These are phyloP conservation scores for Chondrosia reniformis DNA, from an alignment of 37 sponge, comb jelly and placozoan species.

Conservation along the genomic window DNA sequence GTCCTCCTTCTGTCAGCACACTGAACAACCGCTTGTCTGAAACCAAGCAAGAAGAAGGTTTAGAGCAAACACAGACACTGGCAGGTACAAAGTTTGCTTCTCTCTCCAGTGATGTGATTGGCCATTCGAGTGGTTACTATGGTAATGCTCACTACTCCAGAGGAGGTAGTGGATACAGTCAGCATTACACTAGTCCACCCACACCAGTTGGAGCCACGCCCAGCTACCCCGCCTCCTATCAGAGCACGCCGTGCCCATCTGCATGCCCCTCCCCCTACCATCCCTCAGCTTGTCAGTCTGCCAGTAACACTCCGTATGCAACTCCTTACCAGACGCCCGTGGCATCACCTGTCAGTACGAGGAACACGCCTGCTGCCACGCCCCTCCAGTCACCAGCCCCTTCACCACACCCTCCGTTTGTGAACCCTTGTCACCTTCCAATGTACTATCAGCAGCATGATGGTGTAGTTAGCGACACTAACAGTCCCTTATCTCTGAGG, in stretches of 20 bases:
- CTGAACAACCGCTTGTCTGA: neutral
- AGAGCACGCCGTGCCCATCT: slow-evolving; percentile 22
- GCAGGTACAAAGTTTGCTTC: no score
- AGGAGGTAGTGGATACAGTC: neutral
- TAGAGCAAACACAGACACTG: neutral
- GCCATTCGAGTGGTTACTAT: neutral
- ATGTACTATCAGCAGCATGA: neutral
- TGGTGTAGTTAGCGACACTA: neutral
- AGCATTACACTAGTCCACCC: slow-evolving; percentile 1
- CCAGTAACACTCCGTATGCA: slow-evolving; percentile 46
- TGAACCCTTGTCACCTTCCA: neutral
- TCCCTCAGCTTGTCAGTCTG: slow-evolving; percentile 12
- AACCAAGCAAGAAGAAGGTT: slow-evolving; percentile 2
- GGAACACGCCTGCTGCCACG: slow-evolving; percentile 26
- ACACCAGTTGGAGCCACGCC: slow-evolving; percentile 10
- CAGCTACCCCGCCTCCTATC: slow-evolving; percentile 19
- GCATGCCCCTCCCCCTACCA: slow-evolving; percentile 21
- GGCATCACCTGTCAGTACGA: slow-evolving; percentile 19
- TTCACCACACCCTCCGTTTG: slow-evolving; percentile 52
- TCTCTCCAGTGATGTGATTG: neutral
- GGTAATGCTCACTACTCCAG: neutral
- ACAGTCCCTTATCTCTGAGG: neutral
- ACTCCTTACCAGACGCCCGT: slow-evolving; percentile 41
- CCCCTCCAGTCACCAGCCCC: slow-evolving; percentile 39
- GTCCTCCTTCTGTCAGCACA: slow-evolving; percentile 21